Percentiles rank a stretch among this genome's conserved stretches.
phyloP scores from a whole-genome alignment of 2,888 invertebrate species.

The Nymphalis polychloros region DNA sequence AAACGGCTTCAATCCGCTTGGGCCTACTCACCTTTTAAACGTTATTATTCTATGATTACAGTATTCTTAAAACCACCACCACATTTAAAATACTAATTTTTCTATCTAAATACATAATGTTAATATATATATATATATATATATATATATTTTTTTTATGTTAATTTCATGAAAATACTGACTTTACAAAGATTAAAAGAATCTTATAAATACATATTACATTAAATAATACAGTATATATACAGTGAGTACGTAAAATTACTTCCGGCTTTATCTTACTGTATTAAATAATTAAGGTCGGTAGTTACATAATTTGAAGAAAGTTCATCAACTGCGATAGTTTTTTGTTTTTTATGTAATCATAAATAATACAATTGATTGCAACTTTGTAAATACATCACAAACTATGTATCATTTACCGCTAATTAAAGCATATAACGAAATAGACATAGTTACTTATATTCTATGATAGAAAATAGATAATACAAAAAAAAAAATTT shows the following conservation, averaged over 20 bases:
- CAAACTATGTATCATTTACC: slow-evolving; percentile 30
- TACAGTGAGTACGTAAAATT: not conserved
- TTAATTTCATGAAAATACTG: slow-evolving; percentile 12
- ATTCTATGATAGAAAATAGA: slow-evolving; percentile 24
- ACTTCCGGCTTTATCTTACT: not conserved
- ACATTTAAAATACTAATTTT: slow-evolving; percentile 21
- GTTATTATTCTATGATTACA: no score
- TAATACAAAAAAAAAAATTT: slow-evolving; percentile 2
- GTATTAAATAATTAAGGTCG: no score
- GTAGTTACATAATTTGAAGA: no score
- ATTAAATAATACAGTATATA: not conserved
- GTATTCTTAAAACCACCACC: slow-evolving; percentile 39
- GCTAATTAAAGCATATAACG: slow-evolving; percentile 43
- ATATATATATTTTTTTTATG: no score
- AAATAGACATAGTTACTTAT: slow-evolving; percentile 42
- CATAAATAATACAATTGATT: not conserved
- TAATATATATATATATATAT: no score
- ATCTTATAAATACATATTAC: not conserved
- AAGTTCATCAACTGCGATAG: no score
- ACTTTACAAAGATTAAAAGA: not conserved
- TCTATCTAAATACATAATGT: slow-evolving; percentile 21
- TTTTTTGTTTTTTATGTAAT: not conserved
- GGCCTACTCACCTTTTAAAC: no score
- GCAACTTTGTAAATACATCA: slow-evolving; percentile 1
- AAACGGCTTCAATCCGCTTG: no score